Conservation (phyloP, 2,888 invertebrate species). For the Eupithecia subumbrata region DNA sequence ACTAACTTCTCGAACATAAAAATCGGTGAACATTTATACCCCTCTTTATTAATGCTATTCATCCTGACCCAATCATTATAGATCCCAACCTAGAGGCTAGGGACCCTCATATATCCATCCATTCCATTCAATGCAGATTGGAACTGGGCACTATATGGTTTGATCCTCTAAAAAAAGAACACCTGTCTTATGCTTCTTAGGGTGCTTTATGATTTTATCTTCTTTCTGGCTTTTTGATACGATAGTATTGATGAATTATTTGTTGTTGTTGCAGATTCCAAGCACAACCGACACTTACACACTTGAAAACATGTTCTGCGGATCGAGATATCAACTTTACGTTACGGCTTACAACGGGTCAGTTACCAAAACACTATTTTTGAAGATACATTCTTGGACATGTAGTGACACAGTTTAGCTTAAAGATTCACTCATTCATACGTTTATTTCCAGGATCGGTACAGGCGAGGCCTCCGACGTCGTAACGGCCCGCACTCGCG, state of each 20-base stretch:
- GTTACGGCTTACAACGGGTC: constrained; percentile 96
- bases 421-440: no score
- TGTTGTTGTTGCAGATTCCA: constrained; percentile 77
- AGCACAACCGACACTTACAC: constrained; percentile 92
- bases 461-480: constrained; percentile 96
- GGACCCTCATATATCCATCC: not conserved
- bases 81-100: no score
- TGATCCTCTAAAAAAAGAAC: no score
- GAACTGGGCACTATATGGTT: no score
- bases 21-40: no score
- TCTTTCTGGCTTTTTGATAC: not conserved
- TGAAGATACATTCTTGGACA: not conserved
- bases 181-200: not conserved
- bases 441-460: constrained; percentile 87
- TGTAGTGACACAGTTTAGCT: no score
- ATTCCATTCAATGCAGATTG: not conserved
- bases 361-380: constrained; percentile 35
- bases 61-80: no score
- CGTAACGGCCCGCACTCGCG: constrained; percentile 94
- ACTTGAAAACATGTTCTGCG: constrained; percentile 94
- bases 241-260: constrained; percentile 31
- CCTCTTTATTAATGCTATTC: no score
- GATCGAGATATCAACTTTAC: constrained; percentile 96
- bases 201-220: not conserved
- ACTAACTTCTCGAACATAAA: no score